phyloP scores from a whole-genome alignment of 2,797 vertebrate species.

The Enteromius unitaeniatus region DNA sequence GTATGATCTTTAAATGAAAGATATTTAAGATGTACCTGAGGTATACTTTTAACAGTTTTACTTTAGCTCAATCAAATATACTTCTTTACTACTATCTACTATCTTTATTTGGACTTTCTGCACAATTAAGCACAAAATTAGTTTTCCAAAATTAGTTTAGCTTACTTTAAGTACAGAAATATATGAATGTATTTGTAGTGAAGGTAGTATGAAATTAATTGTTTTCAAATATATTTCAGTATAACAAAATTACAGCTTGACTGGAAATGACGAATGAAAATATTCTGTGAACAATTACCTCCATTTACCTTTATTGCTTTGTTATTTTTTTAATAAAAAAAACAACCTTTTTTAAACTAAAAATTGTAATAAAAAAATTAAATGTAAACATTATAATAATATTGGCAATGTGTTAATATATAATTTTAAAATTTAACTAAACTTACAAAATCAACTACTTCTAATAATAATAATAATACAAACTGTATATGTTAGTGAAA shows the following conservation, averaged over 20 bases:
- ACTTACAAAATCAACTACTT: background rate
- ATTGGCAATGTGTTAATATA: background rate
- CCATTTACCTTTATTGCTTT: background rate
- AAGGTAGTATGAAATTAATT: background rate
- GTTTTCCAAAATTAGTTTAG: background rate
- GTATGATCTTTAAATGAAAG: too few relatives aligned
- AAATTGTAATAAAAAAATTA: background rate
- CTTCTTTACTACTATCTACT: too few relatives aligned
- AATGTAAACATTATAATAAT: background rate
- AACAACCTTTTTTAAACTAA: background rate
- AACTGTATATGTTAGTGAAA: background rate
- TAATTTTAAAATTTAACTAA: too few relatives aligned
- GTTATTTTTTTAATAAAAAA: background rate
- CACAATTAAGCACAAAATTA: background rate
- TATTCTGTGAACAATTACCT: background rate
- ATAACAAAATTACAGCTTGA: background rate
- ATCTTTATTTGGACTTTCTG: background rate
- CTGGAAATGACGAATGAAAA: background rate
- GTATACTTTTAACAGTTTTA: too few relatives aligned
- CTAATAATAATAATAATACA: background rate
- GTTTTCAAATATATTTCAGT: background rate
- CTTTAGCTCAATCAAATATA: background rate
- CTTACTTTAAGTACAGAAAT: background rate
- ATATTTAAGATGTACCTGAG: background rate
- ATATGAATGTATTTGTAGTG: background rate